Evolutionary conservation across 2,888 invertebrate species (phyloP), one percentile per base, ranked within the genome.

Genomic region (Mechanitis messenoides): DNA sequence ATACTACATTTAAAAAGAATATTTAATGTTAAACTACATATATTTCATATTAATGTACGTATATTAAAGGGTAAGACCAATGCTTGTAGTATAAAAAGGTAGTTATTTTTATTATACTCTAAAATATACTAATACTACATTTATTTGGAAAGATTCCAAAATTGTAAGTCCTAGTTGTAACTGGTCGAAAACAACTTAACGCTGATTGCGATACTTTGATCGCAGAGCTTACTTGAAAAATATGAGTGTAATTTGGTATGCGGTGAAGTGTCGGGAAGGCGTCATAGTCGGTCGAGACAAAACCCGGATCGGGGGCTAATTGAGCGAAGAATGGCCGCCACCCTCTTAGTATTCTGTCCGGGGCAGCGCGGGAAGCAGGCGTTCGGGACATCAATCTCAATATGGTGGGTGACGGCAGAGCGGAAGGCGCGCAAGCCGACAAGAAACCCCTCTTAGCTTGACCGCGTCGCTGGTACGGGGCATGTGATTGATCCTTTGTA

Each of bases 351-450:
- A 89, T 89, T 88, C 89, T 77, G 81, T 72, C 71, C 76, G 78
- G 72, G 75, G 74, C 74, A 71, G 76, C 73, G 76, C 76, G 74
- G 73, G 74, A 77, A 70, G 73, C 72, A 72, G 77, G 77, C 82
- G 84, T 79, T 78, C 72, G 73, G 75, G 80, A 83, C 87, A 89
- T 89, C 89, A 89, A 89, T 89, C 88, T 89, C 88, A 89, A 88
- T 89, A 87, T 81, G 78, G 76, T 71, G 75, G 82, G 84, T 88
- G 89, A 88, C 89, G 86, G 80, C 75, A 72, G 71, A 76, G 77
- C 85, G 86, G 87, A 83, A 85, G 84, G 77, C 79, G 80, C 72
- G 72, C 71, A 71, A 72, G 73, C 76, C 77, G 81, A 89, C 89
- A 89, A 87, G 87, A 65, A 87, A 84, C 83, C 79, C 83, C 88